phyloP scores from a whole-genome alignment of 2,113 vertebrate genomes.

The Piaya cayana region DNA sequence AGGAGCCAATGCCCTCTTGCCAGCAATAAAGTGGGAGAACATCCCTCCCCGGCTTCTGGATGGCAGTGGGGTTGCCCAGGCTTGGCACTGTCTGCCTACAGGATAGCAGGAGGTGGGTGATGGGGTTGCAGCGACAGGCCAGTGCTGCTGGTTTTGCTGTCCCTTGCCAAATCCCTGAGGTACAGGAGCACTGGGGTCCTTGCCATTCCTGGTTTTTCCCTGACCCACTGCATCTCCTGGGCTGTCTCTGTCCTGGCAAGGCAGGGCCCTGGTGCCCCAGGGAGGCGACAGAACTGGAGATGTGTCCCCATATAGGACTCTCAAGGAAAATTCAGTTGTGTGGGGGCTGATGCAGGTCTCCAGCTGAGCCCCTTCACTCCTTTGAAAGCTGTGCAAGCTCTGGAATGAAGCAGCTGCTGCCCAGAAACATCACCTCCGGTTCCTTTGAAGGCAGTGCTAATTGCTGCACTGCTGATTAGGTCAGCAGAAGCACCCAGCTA shows the following conservation, averaged over 20 bases:
- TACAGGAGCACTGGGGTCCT: neutral
- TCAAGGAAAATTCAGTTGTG: neutral
- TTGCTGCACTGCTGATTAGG: neutral
- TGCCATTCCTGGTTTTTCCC: neutral
- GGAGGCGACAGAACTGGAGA: neutral
- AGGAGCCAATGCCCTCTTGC: accelerated
- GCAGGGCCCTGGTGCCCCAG: accelerated
- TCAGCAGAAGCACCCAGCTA: neutral
- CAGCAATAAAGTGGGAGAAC: no score
- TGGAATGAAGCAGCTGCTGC: neutral
- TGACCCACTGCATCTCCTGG: accelerated
- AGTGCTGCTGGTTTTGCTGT: neutral
- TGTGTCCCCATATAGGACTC: neutral
- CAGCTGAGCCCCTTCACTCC: neutral
- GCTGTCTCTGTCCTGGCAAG: neutral
- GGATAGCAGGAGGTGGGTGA: neutral
- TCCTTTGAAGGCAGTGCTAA: neutral
- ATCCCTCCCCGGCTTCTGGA: neutral
- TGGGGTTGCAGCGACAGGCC: neutral
- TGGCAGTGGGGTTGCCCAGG: accelerated
- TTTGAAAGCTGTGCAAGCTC: neutral
- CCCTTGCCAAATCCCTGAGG: neutral
- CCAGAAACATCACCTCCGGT: neutral
- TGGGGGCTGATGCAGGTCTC: neutral
- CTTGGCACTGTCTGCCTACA: neutral